phyloP scores from a whole-genome alignment of 2,888 invertebrate species.

The Flexamia atlantica region DNA sequence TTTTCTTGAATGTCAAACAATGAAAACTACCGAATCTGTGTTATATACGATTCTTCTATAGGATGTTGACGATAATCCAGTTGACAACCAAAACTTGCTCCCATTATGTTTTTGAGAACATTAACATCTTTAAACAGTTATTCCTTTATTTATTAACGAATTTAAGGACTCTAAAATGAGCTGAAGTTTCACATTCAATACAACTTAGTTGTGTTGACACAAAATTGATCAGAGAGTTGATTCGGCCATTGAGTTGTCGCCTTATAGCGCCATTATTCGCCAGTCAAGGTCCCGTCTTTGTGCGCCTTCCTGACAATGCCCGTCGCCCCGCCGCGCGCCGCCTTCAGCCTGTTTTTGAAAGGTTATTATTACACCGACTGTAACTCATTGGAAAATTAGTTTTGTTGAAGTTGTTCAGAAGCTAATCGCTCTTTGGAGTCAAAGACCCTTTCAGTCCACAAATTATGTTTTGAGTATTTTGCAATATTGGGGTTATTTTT shows the following conservation, averaged over 20 bases:
- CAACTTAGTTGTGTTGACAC: constrained; percentile 12
- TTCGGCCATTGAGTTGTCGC: constrained; percentile 2
- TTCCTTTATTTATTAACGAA: no score
- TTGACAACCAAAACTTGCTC: no score
- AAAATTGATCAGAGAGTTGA: constrained; percentile 4
- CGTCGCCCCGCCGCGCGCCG: not conserved
- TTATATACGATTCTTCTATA: no score
- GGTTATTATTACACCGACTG: constrained; percentile 31
- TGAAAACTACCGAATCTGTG: no score
- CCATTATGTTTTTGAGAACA: no score
- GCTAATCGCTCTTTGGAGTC: constrained; percentile 29
- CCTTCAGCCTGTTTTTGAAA: constrained; percentile 20
- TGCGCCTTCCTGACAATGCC: not conserved
- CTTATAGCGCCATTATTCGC: not conserved
- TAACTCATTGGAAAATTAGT: constrained; percentile 31
- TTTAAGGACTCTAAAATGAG: not conserved
- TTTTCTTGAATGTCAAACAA: no score
- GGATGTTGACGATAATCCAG: no score
- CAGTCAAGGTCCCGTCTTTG: constrained; percentile 6
- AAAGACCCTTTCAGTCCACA: not conserved
- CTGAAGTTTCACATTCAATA: not conserved
- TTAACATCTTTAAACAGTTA: no score
- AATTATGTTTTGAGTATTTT: no score
- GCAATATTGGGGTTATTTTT: no score
- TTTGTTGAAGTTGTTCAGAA: constrained; percentile 24